Percentiles rank a stretch among this genome's conserved stretches.
Evolutionary conservation across 2,113 vertebrate species (phyloP).

Genomic region (Ageneiosus marmoratus): DNA sequence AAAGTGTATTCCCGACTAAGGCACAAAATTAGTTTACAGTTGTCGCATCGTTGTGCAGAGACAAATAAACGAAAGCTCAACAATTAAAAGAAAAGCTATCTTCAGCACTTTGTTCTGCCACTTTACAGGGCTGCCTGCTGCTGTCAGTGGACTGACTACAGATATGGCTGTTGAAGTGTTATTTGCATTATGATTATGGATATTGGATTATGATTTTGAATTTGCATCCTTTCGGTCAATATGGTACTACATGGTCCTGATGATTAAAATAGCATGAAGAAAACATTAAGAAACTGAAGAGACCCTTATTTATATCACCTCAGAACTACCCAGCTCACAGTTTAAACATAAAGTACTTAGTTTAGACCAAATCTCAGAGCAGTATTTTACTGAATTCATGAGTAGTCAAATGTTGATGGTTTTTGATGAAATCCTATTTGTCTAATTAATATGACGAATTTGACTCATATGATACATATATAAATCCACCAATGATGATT

Average conservation of each 20-base stretch:
- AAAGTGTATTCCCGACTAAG: not conserved
- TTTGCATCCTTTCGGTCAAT: not conserved
- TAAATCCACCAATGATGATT: not conserved
- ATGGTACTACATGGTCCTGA: not conserved
- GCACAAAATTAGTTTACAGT: not conserved
- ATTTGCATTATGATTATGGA: not conserved
- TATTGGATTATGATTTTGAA: not conserved
- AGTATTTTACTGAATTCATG: not conserved
- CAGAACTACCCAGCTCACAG: not conserved
- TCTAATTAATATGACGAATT: slow-evolving; percentile 20
- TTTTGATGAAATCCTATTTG: not conserved
- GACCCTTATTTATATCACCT: not conserved
- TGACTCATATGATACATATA: not conserved
- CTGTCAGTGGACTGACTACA: not conserved
- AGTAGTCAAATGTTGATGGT: not conserved
- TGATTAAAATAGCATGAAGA: not conserved
- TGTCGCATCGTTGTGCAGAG: not conserved
- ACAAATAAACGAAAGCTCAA: not conserved
- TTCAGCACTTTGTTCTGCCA: not conserved
- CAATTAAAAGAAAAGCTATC: not conserved
- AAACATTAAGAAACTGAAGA: not conserved
- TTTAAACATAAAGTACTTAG: not conserved
- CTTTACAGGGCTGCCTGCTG: not conserved
- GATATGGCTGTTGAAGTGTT: not conserved
- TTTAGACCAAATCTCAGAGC: not conserved